These are phyloP conservation scores for Macrobrachium nipponense DNA, from an alignment of 1,140 invertebrate species.

Conservation along the genomic window DNA sequence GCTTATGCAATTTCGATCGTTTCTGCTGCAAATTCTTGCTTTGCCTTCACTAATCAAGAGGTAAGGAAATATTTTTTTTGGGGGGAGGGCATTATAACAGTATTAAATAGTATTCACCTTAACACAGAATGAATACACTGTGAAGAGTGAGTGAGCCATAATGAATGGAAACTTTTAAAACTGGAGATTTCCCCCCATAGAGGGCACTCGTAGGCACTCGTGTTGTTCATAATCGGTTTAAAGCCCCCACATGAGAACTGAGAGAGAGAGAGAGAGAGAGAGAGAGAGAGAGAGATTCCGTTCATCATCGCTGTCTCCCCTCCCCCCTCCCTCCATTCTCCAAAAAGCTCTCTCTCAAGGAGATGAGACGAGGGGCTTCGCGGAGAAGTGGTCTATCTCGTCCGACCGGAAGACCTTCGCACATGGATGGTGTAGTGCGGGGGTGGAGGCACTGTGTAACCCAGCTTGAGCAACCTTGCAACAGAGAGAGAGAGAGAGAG, in stretches of 20 bases:
- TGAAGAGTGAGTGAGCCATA: no score
- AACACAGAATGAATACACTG: no score
- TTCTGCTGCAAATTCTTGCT: not conserved
- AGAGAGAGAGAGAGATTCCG: no score
- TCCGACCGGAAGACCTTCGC: constrained; percentile 29
- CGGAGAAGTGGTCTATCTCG: constrained; percentile 28
- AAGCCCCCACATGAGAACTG: no score
- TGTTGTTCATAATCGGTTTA: no score
- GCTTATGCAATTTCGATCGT: not conserved
- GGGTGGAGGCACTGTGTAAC: constrained; percentile 16
- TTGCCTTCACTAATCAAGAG: not conserved
- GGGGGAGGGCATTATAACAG: not conserved
- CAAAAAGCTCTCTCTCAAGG: constrained; percentile 15
- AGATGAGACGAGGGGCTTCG: constrained; percentile 21
- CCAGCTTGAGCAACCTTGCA: not conserved
- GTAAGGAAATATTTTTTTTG: not conserved
- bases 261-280: no score
- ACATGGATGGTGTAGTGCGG: constrained; percentile 13
- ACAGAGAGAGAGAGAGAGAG: not conserved
- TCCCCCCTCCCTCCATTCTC: not conserved
- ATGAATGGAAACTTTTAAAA: no score
- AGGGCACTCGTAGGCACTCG: no score
- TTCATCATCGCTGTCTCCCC: not conserved
- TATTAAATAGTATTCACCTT: not conserved
- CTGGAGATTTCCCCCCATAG: no score